Evolutionary conservation across 1,140 invertebrate genomes (phyloP).

Genomic region (Rhopalosiphum padi): DNA sequence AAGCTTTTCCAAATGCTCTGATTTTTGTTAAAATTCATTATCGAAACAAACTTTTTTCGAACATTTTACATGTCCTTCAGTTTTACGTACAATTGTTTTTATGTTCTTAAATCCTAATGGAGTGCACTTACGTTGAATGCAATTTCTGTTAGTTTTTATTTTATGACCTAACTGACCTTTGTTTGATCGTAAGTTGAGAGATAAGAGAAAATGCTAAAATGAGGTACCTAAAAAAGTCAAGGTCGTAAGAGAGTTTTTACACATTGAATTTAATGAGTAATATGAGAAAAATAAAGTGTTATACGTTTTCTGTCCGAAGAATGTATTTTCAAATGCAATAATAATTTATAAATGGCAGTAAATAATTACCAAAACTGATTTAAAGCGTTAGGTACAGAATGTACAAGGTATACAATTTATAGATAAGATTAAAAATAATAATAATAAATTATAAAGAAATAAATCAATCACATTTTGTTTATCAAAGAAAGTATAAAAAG

Average conservation of each 20-base stretch:
- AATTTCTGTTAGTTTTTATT: background rate
- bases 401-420: background rate
- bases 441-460: background rate
- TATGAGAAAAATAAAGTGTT: background rate
- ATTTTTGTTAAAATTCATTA: background rate
- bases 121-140: background rate
- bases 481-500: background rate
- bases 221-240: background rate
- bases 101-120: background rate
- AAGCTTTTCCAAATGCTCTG: background rate
- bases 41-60: background rate
- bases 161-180: background rate
- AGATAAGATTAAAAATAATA: background rate
- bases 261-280: constrained; percentile 21
- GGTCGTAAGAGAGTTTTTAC: background rate
- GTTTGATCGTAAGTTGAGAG: background rate
- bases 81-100: background rate
- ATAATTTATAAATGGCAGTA: background rate
- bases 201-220: background rate
- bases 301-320: background rate
- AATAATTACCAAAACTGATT: background rate
- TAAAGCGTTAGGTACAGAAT: background rate
- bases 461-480: background rate
- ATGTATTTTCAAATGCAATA: background rate
- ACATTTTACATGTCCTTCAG: constrained; percentile 2